phyloP scores from a whole-genome alignment of 1,140 invertebrate genomes.

The Mylabris phalerata region DNA sequence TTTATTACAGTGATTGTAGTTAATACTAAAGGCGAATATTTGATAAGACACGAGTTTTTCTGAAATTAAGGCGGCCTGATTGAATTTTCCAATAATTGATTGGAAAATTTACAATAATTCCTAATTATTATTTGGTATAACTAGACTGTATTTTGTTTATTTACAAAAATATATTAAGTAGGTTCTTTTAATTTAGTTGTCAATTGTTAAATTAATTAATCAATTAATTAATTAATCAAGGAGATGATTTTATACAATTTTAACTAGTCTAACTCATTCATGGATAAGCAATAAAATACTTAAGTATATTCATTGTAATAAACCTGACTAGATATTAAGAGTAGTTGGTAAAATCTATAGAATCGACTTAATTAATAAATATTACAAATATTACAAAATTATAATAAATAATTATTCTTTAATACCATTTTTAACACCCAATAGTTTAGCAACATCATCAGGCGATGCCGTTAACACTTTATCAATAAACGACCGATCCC shows the following conservation, averaged over 20 bases:
- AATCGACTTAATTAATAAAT: conserved; percentile 6
- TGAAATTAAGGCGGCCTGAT: not conserved
- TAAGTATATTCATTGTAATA: conserved; percentile 27
- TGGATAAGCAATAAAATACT: conserved; percentile 1
- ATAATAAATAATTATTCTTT: conserved; percentile 20
- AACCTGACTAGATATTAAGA: conserved; percentile 32
- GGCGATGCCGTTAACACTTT: conserved; percentile 72
- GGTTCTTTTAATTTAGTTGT: too few species aligned
- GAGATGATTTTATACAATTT: conserved; percentile 17
- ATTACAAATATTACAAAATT: not conserved
- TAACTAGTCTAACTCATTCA: conserved; percentile 33
- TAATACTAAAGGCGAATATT: conserved; percentile 21
- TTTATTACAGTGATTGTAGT: conserved; percentile 13
- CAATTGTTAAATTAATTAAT: too few species aligned
- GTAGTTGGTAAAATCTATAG: conserved; percentile 12
- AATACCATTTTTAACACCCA: conserved; percentile 64
- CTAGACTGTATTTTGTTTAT: conserved; percentile 36
- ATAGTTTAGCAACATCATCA: conserved; percentile 79
- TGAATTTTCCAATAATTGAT: not conserved
- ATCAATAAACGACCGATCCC: conserved; percentile 79
- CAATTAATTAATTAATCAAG: conserved; percentile 6
- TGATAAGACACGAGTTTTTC: conserved; percentile 12
- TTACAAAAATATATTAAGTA: conserved; percentile 30
- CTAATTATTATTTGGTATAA: conserved; percentile 33
- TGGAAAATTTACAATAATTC: not conserved